Conservation (phyloP, 2,888 invertebrate genomes). For the Yponomeuta plumbellus region DNA sequence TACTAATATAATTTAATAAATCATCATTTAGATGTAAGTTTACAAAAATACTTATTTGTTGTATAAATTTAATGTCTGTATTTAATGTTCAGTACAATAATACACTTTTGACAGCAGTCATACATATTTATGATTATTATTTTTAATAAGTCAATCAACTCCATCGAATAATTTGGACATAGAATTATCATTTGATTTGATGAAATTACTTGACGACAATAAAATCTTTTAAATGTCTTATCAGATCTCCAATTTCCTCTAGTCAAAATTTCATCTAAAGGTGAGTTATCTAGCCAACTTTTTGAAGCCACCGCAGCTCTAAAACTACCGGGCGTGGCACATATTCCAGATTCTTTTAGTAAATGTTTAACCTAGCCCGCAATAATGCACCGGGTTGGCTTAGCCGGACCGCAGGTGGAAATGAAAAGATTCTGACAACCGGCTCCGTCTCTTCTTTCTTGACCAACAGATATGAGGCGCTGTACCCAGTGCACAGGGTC, state of each 20-base stretch:
- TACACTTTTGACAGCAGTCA: too few relatives aligned
- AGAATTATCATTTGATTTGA: too few relatives aligned
- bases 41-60: too few relatives aligned
- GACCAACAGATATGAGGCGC: neutral
- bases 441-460: neutral
- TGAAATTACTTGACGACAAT: neutral
- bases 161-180: too few relatives aligned
- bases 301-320: conserved; percentile 23
- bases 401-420: neutral
- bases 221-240: conserved; percentile 9
- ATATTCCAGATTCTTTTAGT: conserved; percentile 20
- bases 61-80: too few relatives aligned
- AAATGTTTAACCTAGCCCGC: conserved; percentile 24
- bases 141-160: too few relatives aligned
- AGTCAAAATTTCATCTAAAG: conserved; percentile 24
- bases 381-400: conserved; percentile 20
- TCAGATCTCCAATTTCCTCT: conserved; percentile 25
- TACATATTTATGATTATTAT: neutral
- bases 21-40: too few relatives aligned
- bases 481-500: conserved; percentile 5
- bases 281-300: conserved; percentile 21
- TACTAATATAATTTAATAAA: too few relatives aligned
- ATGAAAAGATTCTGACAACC: neutral
- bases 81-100: too few relatives aligned
- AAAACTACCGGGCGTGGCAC: conserved; percentile 19